Conservation (phyloP, 2,113 vertebrate genomes). For the Vireo altiloquus region DNA sequence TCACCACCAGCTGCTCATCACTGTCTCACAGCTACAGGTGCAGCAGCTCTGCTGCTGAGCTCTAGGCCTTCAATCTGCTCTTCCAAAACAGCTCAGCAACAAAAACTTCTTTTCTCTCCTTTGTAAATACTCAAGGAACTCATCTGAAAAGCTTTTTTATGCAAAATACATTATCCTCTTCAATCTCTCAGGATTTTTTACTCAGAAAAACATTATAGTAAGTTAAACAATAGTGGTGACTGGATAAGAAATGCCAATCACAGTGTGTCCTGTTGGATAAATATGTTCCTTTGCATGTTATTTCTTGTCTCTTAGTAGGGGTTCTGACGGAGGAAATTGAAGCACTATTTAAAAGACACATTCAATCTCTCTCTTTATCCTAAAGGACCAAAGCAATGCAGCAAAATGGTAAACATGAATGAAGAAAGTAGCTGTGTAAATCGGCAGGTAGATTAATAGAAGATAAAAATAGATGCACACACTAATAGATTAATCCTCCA, state of each 20-base stretch:
- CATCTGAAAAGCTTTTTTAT: neutral
- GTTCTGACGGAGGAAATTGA: neutral
- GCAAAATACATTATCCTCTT: neutral
- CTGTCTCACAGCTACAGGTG: constrained; percentile 22
- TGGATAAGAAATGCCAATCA: neutral
- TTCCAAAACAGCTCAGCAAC: neutral
- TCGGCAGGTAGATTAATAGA: neutral
- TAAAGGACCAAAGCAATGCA: neutral
- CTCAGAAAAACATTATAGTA: neutral
- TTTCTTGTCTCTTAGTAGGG: neutral
- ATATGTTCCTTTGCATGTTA: neutral
- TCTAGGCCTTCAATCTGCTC: constrained; percentile 3
- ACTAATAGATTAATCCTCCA: neutral
- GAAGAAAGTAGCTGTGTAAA: neutral
- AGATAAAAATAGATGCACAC: neutral
- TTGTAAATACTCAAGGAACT: neutral
- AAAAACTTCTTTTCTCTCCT: neutral
- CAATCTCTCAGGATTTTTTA: neutral
- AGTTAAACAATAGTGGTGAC: neutral
- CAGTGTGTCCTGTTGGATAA: neutral
- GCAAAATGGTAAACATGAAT: neutral
- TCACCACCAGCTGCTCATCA: constrained; percentile 22
- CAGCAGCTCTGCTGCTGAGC: neutral
- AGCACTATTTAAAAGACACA: neutral
- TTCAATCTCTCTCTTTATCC: neutral